Percentiles rank a stretch among this genome's conserved stretches.
phyloP scores from a whole-genome alignment of 1,140 invertebrate species.

The Zaprionus capensis region DNA sequence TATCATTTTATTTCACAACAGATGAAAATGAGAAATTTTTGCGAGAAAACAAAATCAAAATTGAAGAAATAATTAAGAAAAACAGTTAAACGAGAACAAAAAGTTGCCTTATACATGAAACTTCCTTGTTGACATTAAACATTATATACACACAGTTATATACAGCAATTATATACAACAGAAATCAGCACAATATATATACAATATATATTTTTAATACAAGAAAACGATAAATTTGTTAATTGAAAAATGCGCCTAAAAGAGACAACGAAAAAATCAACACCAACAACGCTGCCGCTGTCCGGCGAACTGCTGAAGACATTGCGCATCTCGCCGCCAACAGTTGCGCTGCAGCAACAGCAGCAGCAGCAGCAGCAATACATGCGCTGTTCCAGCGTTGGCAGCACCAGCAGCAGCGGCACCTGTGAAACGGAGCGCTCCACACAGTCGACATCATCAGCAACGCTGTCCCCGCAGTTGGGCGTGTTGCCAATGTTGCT shows the following conservation, averaged over 20 bases:
- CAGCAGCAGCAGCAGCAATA: conserved; percentile 40
- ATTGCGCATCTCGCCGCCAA: conserved; percentile 57
- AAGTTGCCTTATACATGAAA: conserved; percentile 77
- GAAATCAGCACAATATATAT: conserved; percentile 40
- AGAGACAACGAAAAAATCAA: conserved; percentile 73
- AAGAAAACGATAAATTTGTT: too few relatives aligned
- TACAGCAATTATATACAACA: conserved; percentile 18
- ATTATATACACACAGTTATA: conserved; percentile 45
- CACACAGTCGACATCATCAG: conserved; percentile 52
- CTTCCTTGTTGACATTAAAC: conserved; percentile 76
- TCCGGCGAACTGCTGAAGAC: conserved; percentile 57
- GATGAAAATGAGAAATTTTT: conserved; percentile 19
- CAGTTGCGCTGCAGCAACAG: conserved; percentile 36
- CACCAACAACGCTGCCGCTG: conserved; percentile 37
- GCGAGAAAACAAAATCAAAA: conserved; percentile 24
- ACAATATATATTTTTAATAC: conserved; percentile 65
- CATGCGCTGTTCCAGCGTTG: conserved; percentile 75
- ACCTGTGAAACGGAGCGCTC: conserved; percentile 77
- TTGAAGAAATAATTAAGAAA: conserved; percentile 12
- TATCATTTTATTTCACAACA: conserved; percentile 9
- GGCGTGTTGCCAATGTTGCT: conserved; percentile 32
- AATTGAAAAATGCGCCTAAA: conserved; percentile 64
- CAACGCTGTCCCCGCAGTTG: conserved; percentile 51
- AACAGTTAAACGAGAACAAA: conserved; percentile 28
- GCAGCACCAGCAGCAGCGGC: conserved; percentile 80